Base-by-base conservation (phyloP, 2,797 vertebrate genomes). In the Epinephelus malabaricus region DNA sequence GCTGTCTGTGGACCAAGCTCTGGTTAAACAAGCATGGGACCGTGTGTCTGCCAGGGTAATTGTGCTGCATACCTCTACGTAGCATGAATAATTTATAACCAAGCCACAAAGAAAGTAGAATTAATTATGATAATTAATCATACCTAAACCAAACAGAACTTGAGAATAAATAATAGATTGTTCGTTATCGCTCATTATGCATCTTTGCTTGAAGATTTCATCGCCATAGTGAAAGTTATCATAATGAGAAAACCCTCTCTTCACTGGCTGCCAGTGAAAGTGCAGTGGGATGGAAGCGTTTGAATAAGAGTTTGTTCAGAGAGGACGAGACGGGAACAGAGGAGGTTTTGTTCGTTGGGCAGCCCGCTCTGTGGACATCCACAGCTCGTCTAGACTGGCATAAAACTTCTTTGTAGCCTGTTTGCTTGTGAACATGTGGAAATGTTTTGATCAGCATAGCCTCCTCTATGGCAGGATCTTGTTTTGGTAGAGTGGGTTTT, bases 21-120 rank as follows among this genome's bases (percentile, higher is more conserved):
- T 99, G 82, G 95, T 99, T 79, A 99, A 99, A 78, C 98, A 99
- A 89, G 95, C 97, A 3, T 99, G 98, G 98, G 98, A 99, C 12
- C 96, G 97, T 69, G 94, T 98, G 83, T 95, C 97, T 81, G 95
- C 96, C 77, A 95, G 97, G 94, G 98, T 99, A 94, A 90, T 94
- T 69, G 1, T 40, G 25, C 73, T 73, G 19, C 53, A 43, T 54
- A 25, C 73, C 49, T 69, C 58, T 81, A 18, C 56, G 56, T 59
- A n/a, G 58, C 76, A 71, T 83, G 40, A 69, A 72, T 79, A 49
- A 63, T 85, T 79, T 23, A 83, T 55, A 27, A 62, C 21, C 7
- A 23, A 21, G 18, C 61, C 66, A 82, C 67, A 53, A 12, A 73
- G 19, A 73, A n/a, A 60, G 23, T 8, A 45, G 2, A 18, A 54